Percentiles rank a stretch among this genome's conserved stretches.
Evolutionary conservation across 2,888 invertebrate species (phyloP).

Genomic region (Athalia cordata): DNA sequence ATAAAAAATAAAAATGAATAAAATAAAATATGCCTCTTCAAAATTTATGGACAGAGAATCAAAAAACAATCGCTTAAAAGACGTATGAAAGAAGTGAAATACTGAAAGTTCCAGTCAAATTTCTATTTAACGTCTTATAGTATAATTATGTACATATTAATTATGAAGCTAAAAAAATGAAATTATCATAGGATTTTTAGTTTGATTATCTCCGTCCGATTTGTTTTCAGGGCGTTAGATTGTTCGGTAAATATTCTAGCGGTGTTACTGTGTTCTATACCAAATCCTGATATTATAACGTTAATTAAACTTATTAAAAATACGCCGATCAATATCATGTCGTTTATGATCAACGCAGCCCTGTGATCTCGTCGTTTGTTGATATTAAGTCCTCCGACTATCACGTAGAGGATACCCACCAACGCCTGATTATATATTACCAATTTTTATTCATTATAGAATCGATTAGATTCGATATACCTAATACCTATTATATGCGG

Average conservation of each 20-base stretch:
- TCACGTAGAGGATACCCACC: constrained; percentile 88
- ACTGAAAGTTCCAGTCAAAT: too few species aligned
- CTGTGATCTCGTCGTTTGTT: constrained; percentile 85
- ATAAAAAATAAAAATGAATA: not conserved
- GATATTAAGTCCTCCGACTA: constrained; percentile 89
- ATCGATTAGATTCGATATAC: too few species aligned
- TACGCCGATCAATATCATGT: constrained; percentile 86
- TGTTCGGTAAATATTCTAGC: not conserved
- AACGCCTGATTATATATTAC: constrained; percentile 78
- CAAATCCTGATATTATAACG: constrained; percentile 89
- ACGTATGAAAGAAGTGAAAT: not conserved
- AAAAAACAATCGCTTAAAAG: not conserved
- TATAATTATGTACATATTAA: too few species aligned
- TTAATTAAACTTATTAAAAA: constrained; percentile 89
- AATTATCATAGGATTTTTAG: too few species aligned
- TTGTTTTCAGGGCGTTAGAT: not conserved
- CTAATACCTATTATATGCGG: too few species aligned
- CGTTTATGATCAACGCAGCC: constrained; percentile 86
- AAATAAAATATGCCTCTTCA: not conserved
- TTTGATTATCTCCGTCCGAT: not conserved
- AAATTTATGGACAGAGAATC: not conserved
- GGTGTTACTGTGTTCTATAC: constrained; percentile 84
- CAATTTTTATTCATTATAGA: not conserved
- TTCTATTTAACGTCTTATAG: too few species aligned
- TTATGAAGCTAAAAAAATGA: too few species aligned